A percentile compares a stretch with the other conserved stretches of the same genome.
phyloP scores from a whole-genome alignment of 35 echinoderm and acorn worm genomes.

The Lytechinus pictus region DNA sequence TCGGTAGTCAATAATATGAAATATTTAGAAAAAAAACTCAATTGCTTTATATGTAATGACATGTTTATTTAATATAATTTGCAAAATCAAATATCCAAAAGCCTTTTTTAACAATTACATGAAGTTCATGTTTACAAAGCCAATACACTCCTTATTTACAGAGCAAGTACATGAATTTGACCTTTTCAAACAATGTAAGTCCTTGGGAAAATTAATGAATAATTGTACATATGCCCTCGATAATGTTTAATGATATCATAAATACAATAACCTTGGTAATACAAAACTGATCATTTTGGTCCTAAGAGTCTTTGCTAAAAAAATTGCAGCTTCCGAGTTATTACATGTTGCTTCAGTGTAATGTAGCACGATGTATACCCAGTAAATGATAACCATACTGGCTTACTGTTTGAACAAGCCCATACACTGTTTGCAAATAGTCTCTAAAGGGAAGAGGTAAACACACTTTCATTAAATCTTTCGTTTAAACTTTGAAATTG shows the following conservation, averaged over 20 bases:
- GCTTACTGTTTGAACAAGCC: background rate
- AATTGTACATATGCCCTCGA: background rate
- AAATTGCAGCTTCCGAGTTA: background rate
- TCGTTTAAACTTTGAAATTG: no score
- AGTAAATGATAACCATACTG: background rate
- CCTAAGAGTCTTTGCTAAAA: background rate
- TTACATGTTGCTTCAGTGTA: background rate
- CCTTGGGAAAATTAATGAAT: background rate
- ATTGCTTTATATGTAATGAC: no score
- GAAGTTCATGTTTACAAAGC: background rate
- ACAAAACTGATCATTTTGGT: background rate
- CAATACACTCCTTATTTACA: background rate
- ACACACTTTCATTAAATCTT: no score
- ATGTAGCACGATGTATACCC: background rate
- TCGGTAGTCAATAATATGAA: no score
- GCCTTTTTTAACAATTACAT: no score
- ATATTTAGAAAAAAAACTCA: no score
- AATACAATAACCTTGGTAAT: background rate
- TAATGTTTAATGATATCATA: background rate
- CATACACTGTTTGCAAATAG: no score
- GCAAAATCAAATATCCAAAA: no score
- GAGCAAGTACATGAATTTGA: background rate
- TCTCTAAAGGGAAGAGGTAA: no score
- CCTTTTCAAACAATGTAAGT: background rate
- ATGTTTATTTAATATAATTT: no score